A percentile compares a stretch with the other conserved stretches of the same genome.
These are phyloP conservation scores for Acanthococcus lagerstroemiae DNA, from an alignment of 2,888 invertebrate genomes.

Conservation along the genomic window DNA sequence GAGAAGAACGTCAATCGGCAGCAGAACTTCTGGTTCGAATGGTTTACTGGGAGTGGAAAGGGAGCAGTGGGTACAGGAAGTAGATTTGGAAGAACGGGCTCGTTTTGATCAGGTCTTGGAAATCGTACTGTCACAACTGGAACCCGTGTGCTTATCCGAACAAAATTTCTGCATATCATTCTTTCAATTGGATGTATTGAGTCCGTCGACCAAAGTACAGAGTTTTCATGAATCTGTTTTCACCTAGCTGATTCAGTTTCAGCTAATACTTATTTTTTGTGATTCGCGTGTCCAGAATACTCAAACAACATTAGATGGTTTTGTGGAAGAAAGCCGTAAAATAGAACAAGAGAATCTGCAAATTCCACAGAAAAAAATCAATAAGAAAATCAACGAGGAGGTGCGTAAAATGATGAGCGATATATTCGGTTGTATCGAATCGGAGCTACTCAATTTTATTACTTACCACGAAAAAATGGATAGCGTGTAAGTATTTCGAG, in stretches of 20 bases:
- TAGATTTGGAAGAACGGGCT: conserved; percentile 50
- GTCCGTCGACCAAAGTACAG: conserved; percentile 45
- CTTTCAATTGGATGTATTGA: conserved; percentile 65
- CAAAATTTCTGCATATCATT: conserved; percentile 90
- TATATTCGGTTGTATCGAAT: conserved; percentile 79
- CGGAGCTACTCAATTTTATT: conserved; percentile 75
- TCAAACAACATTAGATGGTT: conserved; percentile 49
- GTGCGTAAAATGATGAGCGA: conserved; percentile 77
- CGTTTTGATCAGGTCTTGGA: conserved; percentile 63
- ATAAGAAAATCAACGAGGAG: conserved; percentile 65
- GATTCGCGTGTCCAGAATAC: too few relatives aligned
- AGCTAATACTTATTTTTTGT: too few relatives aligned
- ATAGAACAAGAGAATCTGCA: conserved; percentile 39
- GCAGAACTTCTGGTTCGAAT: conserved; percentile 26
- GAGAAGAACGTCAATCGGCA: conserved; percentile 24
- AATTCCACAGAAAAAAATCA: conserved; percentile 47
- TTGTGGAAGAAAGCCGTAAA: conserved; percentile 38
- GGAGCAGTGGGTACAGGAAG: conserved; percentile 54
- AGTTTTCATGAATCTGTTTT: not conserved
- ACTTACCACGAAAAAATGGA: conserved; percentile 77
- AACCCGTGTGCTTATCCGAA: conserved; percentile 84
- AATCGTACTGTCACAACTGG: conserved; percentile 76
- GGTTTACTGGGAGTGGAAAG: conserved; percentile 49
- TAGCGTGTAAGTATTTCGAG: conserved; percentile 71
- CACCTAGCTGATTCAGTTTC: too few relatives aligned